phyloP scores from a whole-genome alignment of 2,888 invertebrate species.

The Lymantria dispar region DNA sequence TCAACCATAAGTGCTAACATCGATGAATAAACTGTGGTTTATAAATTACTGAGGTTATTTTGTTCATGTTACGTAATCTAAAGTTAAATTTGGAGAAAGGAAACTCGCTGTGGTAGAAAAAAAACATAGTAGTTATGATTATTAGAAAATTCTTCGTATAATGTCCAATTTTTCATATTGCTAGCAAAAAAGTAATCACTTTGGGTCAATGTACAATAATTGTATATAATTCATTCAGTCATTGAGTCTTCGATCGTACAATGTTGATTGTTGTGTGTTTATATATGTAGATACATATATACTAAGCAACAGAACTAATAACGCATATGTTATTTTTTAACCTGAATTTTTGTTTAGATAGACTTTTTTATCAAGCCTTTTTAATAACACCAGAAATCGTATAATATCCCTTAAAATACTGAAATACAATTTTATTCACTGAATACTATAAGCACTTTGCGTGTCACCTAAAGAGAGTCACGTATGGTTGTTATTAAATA shows the following conservation, averaged over 20 bases:
- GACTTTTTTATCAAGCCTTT: too few species aligned
- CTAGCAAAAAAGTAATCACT: slow-evolving; percentile 16
- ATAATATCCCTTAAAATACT: too few species aligned
- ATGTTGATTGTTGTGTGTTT: background rate
- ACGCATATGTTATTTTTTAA: too few species aligned
- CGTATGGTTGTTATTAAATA: too few species aligned
- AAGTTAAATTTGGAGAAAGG: slow-evolving; percentile 25
- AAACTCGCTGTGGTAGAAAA: slow-evolving; percentile 10
- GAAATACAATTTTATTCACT: too few species aligned
- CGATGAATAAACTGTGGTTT: slow-evolving; percentile 3
- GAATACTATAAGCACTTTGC: too few species aligned
- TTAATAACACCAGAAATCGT: too few species aligned
- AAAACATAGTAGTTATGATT: slow-evolving; percentile 8
- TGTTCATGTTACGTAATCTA: slow-evolving; percentile 15
- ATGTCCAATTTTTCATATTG: slow-evolving; percentile 1
- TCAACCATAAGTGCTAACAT: slow-evolving; percentile 1
- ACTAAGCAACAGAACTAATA: too few species aligned
- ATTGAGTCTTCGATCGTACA: background rate
- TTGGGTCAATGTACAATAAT: slow-evolving; percentile 17
- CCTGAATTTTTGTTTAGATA: too few species aligned
- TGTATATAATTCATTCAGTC: background rate
- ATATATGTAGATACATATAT: background rate
- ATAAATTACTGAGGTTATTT: slow-evolving; percentile 9
- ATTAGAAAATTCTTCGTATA: slow-evolving; percentile 18
- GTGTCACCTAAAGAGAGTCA: too few species aligned